Conservation (phyloP, 2,113 vertebrate species). For the Tursiops truncatus region DNA sequence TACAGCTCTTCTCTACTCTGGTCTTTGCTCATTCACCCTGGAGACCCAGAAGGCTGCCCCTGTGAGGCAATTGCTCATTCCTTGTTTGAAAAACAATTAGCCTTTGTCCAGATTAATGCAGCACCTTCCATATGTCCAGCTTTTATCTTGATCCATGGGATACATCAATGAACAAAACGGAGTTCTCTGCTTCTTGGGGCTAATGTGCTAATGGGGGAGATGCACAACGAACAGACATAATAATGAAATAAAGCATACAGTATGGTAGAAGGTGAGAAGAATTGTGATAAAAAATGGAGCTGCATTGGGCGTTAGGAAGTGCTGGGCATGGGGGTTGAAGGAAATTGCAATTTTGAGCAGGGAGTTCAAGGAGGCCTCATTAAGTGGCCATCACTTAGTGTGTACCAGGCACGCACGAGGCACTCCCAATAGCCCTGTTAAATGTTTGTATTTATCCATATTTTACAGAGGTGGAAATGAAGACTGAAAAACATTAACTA, state of each 20-base stretch:
- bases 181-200: not conserved
- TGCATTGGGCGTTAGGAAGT: not conserved
- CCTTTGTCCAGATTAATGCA: not conserved
- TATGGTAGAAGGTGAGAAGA: not conserved
- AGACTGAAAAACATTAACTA: not conserved
- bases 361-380: not conserved
- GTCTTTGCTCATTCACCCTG: rapidly evolving
- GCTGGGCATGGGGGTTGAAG: rapidly evolving
- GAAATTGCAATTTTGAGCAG: not conserved
- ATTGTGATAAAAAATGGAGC: not conserved
- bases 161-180: not conserved
- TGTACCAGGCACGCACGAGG: rapidly evolving
- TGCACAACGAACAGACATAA: not conserved
- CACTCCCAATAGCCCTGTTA: rapidly evolving
- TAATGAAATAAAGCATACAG: not conserved
- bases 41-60: rapidly evolving
- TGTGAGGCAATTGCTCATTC: rapidly evolving
- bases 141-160: not conserved
- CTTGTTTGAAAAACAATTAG: not conserved
- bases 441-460: not conserved
- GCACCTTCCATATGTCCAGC: rapidly evolving
- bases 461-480: not conserved
- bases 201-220: not conserved
- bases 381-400: not conserved
- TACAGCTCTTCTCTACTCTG: not conserved